These are phyloP conservation scores for Ammodytes dubius DNA, from an alignment of 2,113 vertebrate species.

Conservation along the genomic window DNA sequence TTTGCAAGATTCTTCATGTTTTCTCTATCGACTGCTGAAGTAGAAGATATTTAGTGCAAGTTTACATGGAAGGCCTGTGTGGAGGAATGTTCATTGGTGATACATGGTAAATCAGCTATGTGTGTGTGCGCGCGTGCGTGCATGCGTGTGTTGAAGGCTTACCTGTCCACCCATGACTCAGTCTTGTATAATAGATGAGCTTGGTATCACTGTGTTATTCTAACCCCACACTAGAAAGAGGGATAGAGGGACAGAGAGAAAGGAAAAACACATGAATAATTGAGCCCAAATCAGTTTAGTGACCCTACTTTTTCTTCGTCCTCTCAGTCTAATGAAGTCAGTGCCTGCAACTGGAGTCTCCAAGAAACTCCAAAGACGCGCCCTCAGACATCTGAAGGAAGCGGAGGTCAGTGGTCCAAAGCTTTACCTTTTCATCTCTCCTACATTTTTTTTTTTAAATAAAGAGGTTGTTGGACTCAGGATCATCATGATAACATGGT, in stretches of 20 bases:
- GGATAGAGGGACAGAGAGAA: slow-evolving; percentile 54
- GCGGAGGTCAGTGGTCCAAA: background rate
- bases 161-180: slow-evolving; percentile 35
- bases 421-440: background rate
- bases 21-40: background rate
- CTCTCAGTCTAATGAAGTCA: slow-evolving; percentile 71
- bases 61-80: background rate
- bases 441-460: slow-evolving; percentile 9
- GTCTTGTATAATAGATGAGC: slow-evolving; percentile 77
- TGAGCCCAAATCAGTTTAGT: slow-evolving; percentile 75
- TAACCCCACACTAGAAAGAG: slow-evolving; percentile 61
- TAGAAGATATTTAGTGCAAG: background rate
- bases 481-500: slow-evolving; percentile 83
- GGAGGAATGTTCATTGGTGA: slow-evolving; percentile 19
- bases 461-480: slow-evolving; percentile 47
- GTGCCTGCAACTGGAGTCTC: slow-evolving; percentile 45
- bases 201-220: slow-evolving; percentile 68
- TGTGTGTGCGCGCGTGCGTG: slow-evolving; percentile 22
- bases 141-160: slow-evolving; percentile 51
- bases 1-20: background rate
- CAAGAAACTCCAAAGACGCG: background rate
- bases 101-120: background rate
- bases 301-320: slow-evolving; percentile 50
- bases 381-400: background rate
- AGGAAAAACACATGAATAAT: slow-evolving; percentile 72